phyloP scores from a whole-genome alignment of 1,140 invertebrate genomes.

The Pomacea maculata region DNA sequence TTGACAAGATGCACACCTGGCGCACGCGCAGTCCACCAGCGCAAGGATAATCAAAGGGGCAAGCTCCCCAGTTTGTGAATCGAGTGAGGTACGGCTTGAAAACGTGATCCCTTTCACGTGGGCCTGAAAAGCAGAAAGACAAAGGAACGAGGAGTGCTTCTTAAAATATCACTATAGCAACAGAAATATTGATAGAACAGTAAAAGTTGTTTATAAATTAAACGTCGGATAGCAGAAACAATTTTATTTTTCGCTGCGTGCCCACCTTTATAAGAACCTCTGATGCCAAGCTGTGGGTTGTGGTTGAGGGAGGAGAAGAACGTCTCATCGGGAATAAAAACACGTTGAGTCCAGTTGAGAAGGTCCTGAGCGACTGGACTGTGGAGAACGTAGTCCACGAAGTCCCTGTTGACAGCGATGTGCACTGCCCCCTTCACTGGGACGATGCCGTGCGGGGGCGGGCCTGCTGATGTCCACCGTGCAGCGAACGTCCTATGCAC shows the following conservation, averaged over 20 bases:
- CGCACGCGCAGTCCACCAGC: conserved; percentile 6
- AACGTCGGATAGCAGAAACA: no score
- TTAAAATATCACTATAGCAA: background rate
- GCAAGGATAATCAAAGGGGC: background rate
- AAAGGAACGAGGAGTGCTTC: background rate
- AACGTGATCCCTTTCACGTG: conserved; percentile 24
- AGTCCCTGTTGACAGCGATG: conserved; percentile 34
- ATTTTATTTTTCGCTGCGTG: conserved; percentile 26
- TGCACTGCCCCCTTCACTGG: conserved; percentile 44
- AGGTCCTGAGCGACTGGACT: conserved; percentile 30
- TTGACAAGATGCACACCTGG: conserved; percentile 16
- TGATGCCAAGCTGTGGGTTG: conserved; percentile 32
- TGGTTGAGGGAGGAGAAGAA: conserved; percentile 41
- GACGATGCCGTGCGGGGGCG: conserved; percentile 13
- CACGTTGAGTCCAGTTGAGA: conserved; percentile 34
- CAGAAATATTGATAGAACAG: background rate
- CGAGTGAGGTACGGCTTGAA: conserved; percentile 26
- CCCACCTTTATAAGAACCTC: conserved; percentile 28
- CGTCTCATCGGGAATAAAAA: conserved; percentile 42
- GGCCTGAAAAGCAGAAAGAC: conserved; percentile 26
- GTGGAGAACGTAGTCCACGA: conserved; percentile 38
- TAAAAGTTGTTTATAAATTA: no score
- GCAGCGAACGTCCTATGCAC: no score
- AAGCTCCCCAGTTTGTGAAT: conserved; percentile 28
- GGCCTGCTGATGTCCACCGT: background rate